Evolutionary conservation across 1,140 invertebrate species (phyloP), one percentile per base, ranked within the genome.

Genomic region (Philopotamus ludificatus): DNA sequence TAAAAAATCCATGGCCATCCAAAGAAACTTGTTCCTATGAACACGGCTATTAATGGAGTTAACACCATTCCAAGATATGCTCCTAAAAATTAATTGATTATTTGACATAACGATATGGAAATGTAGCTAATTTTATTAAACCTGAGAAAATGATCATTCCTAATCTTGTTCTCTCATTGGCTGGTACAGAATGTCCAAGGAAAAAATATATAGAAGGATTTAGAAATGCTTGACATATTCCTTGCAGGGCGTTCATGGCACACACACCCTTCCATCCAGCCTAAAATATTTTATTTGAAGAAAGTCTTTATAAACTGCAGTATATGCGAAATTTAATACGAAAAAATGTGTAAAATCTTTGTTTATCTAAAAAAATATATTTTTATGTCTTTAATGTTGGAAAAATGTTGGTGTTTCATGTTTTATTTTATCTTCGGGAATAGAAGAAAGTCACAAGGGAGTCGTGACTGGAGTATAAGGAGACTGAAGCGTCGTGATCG

Each of bases 301-400:
- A n/a, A n/a, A n/a, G n/a, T n/a, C n/a, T n/a, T n/a, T n/a, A n/a
- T n/a, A n/a, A n/a, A n/a, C n/a, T n/a, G n/a, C n/a, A n/a, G n/a
- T n/a, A n/a, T n/a, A n/a, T n/a, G n/a, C n/a, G n/a, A n/a, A n/a
- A n/a, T n/a, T n/a, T n/a, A 88, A 0, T 88, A 84, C 1, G 92
- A 79, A 70, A 89, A n/a, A n/a, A n/a, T n/a, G n/a, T n/a, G n/a
- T n/a, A n/a, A n/a, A n/a, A n/a, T n/a, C n/a, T n/a, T n/a, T n/a
- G n/a, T n/a, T n/a, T n/a, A n/a, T n/a, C n/a, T n/a, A 87, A 1
- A 85, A 82, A 1, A 83, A 8, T 57, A 85, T 82, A n/a, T n/a
- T n/a, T n/a, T n/a, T n/a, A n/a, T n/a, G n/a, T n/a, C n/a, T n/a
- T n/a, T n/a, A n/a, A n/a, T n/a, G n/a, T 21, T 21, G 3, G 20